phyloP scores from a whole-genome alignment of 1,140 invertebrate genomes.

The Hypsibius dujardini region DNA sequence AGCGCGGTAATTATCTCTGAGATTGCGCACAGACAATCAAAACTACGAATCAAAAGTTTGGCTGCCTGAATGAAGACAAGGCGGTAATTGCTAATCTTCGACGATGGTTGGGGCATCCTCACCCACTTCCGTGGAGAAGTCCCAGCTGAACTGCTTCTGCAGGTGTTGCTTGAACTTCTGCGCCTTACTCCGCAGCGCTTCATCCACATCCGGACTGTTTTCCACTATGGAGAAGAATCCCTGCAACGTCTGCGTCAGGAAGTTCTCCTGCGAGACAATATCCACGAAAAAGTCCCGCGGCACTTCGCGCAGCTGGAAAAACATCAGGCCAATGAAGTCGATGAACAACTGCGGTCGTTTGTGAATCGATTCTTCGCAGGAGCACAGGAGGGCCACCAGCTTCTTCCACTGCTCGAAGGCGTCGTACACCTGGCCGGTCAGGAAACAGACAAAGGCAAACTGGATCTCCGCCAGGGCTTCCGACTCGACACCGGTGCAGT shows the following conservation, averaged over 20 bases:
- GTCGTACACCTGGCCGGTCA: conserved; percentile 78
- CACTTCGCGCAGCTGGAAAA: conserved; percentile 64
- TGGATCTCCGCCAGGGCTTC: conserved; percentile 64
- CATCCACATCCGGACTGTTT: conserved; percentile 37
- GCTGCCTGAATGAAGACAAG: too few relatives aligned
- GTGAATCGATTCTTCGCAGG: conserved; percentile 54
- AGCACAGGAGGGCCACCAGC: conserved; percentile 61
- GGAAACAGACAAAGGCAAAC: conserved; percentile 72
- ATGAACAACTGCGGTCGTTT: conserved; percentile 51
- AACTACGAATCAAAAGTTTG: too few relatives aligned
- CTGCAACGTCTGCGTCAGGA: conserved; percentile 62
- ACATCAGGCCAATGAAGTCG: conserved; percentile 57
- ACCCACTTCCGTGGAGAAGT: conserved; percentile 65
- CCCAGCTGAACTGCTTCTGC: conserved; percentile 59
- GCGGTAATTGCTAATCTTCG: too few relatives aligned
- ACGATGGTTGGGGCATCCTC: conserved; percentile 78
- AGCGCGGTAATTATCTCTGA: too few relatives aligned
- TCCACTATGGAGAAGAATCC: conserved; percentile 58
- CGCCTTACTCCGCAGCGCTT: conserved; percentile 48
- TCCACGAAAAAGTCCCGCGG: conserved; percentile 77
- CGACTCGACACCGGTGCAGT: conserved; percentile 25
- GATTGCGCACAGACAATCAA: too few relatives aligned
- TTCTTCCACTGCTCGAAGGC: conserved; percentile 91
- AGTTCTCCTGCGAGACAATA: conserved; percentile 74
- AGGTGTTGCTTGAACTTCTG: conserved; percentile 52